Evolutionary conservation across 2,113 vertebrate genomes (phyloP).

Genomic region (Vanacampus margaritifer): DNA sequence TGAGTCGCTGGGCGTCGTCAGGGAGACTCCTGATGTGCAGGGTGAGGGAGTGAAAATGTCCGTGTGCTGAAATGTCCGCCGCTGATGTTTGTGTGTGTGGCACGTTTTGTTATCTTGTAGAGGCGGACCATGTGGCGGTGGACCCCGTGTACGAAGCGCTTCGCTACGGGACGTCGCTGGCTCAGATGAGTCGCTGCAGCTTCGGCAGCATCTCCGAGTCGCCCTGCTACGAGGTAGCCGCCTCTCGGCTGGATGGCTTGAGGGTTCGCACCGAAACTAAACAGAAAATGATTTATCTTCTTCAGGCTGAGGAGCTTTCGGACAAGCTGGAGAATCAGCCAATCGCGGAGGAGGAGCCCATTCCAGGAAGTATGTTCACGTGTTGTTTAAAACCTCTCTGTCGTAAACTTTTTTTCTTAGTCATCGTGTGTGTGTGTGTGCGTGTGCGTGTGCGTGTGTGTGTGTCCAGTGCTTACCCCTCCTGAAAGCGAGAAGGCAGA

Average conservation of each 20-base stretch:
- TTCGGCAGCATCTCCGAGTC: slow-evolving; percentile 84
- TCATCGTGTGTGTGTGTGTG: slow-evolving; percentile 8
- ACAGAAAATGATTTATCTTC: slow-evolving; percentile 7
- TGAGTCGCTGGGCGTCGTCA: slow-evolving; percentile 72
- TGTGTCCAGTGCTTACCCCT: slow-evolving; percentile 65
- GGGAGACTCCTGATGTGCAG: slow-evolving; percentile 73
- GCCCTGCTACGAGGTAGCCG: slow-evolving; percentile 67
- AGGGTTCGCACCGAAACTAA: too few species aligned
- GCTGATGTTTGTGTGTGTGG: slow-evolving; percentile 8
- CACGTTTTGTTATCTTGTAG: slow-evolving; percentile 34
- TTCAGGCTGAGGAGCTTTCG: slow-evolving; percentile 61
- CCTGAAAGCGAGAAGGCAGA: slow-evolving; percentile 74
- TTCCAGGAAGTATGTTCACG: slow-evolving; percentile 56
- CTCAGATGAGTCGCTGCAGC: slow-evolving; percentile 82
- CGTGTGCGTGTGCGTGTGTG: slow-evolving; percentile 20
- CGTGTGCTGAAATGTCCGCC: background rate
- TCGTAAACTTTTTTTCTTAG: too few species aligned
- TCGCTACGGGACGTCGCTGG: slow-evolving; percentile 86
- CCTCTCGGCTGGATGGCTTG: background rate
- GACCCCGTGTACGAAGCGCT: slow-evolving; percentile 87
- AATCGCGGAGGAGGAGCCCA: slow-evolving; percentile 71
- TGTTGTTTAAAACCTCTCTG: slow-evolving; percentile 16
- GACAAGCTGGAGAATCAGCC: slow-evolving; percentile 74
- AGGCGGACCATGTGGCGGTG: slow-evolving; percentile 58
- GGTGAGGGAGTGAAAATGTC: slow-evolving; percentile 55